These are phyloP conservation scores for Argentina silus DNA, from an alignment of 2,797 vertebrate genomes.

Conservation along the genomic window DNA sequence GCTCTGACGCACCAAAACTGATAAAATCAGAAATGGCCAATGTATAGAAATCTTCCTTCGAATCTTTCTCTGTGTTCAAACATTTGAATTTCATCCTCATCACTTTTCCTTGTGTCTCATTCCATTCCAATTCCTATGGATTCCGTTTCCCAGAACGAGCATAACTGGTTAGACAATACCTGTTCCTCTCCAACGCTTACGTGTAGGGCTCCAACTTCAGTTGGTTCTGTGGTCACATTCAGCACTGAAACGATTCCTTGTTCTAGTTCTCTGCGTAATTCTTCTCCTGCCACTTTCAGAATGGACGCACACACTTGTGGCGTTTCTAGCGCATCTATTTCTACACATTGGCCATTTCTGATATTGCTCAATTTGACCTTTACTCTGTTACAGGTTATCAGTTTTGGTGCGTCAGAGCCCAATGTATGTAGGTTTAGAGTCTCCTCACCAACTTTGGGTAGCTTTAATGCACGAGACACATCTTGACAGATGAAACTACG, in stretches of 20 bases:
- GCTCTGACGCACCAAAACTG: neutral
- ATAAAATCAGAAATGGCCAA: constrained; percentile 5
- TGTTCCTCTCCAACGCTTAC: neutral
- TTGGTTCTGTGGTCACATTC: neutral
- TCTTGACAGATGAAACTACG: neutral
- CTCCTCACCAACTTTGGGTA: neutral
- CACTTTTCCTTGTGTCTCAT: neutral
- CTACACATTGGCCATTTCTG: constrained; percentile 4
- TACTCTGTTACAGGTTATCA: neutral
- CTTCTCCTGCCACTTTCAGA: neutral
- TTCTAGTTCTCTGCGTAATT: neutral
- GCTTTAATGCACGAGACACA: neutral
- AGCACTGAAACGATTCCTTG: neutral
- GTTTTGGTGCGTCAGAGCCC: constrained; percentile 2
- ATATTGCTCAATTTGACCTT: constrained; percentile 4
- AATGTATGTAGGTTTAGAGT: constrained; percentile 7
- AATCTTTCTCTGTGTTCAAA: constrained; percentile 3
- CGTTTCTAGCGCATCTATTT: neutral
- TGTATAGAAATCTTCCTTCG: constrained; percentile 7
- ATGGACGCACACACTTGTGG: neutral
- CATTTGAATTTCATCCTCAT: neutral
- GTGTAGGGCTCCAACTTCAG: neutral
- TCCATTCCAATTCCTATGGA: neutral
- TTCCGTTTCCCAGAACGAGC: constrained; percentile 8
- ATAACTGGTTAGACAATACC: too few relatives aligned